Conservation (phyloP, 1,140 invertebrate species). For the Pseudomyrmex sp. region DNA sequence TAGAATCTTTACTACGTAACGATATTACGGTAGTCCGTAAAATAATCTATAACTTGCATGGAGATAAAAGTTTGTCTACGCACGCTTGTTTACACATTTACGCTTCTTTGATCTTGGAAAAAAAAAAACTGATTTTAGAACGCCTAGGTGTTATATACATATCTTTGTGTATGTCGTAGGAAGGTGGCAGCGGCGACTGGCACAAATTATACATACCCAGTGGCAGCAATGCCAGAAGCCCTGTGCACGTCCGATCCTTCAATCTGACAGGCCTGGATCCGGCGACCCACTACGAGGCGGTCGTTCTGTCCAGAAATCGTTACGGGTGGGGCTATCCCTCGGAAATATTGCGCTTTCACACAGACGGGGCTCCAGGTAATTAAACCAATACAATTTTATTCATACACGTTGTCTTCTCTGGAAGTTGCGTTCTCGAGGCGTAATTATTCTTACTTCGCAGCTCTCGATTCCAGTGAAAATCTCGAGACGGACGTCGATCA, state of each 20-base stretch:
- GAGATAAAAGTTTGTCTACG: no score
- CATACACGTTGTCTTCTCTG: slow-evolving; percentile 3
- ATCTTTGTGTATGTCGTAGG: slow-evolving; percentile 13
- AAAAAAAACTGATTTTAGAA: neutral
- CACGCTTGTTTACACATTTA: no score
- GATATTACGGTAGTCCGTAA: neutral
- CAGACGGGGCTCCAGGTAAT: slow-evolving; percentile 86
- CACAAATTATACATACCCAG: slow-evolving; percentile 89
- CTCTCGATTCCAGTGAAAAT: slow-evolving; percentile 42
- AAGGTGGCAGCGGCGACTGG: slow-evolving; percentile 82
- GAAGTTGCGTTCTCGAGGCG: no score
- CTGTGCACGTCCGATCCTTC: slow-evolving; percentile 89
- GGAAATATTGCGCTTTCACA: slow-evolving; percentile 88
- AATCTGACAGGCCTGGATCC: slow-evolving; percentile 88
- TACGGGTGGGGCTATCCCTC: slow-evolving; percentile 90
- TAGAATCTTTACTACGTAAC: slow-evolving; percentile 22
- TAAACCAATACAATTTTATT: slow-evolving; percentile 42
- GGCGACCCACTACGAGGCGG: slow-evolving; percentile 89
- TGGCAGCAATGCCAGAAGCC: slow-evolving; percentile 85
- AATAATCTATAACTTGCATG: neutral
- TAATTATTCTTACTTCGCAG: slow-evolving; percentile 21
- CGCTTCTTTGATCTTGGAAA: neutral
- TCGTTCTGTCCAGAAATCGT: slow-evolving; percentile 89
- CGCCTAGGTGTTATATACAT: neutral
- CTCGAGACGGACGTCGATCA: slow-evolving; percentile 35